A percentile compares a stretch with the other conserved stretches of the same genome.
phyloP scores from a whole-genome alignment of 1,140 invertebrate genomes.

The Chelonus insularis region DNA sequence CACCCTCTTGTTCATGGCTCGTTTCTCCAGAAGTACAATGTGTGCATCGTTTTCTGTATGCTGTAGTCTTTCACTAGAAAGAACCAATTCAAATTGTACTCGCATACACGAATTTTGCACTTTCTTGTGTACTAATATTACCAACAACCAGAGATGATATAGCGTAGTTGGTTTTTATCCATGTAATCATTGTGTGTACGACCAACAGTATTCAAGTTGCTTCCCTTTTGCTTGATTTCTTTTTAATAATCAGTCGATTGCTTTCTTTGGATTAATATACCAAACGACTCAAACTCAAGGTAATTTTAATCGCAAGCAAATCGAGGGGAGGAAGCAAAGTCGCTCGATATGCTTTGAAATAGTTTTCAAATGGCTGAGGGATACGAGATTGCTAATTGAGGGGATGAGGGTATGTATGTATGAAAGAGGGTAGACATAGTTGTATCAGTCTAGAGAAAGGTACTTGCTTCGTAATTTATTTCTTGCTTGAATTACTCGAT shows the following conservation, averaged over 20 bases:
- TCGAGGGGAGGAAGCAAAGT: constrained; percentile 1
- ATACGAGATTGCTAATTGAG: neutral
- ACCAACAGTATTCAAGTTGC: too few species aligned
- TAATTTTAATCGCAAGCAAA: constrained; percentile 7
- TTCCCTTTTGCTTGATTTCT: neutral
- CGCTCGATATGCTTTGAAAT: constrained; percentile 11
- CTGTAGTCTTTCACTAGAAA: neutral
- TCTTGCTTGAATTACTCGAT: constrained; percentile 42
- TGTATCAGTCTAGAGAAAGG: constrained; percentile 29
- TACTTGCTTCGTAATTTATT: constrained; percentile 48
- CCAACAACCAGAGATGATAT: too few species aligned
- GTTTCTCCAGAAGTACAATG: constrained; percentile 17
- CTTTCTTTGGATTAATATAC: neutral
- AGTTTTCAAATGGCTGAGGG: constrained; percentile 4
- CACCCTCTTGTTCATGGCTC: constrained; percentile 5
- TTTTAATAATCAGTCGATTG: neutral
- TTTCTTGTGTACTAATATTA: constrained; percentile 17
- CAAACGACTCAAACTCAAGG: neutral
- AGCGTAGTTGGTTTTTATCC: constrained; percentile 1
- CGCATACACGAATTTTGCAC: constrained; percentile 15
- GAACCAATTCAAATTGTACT: constrained; percentile 17
- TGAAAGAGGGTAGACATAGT: constrained; percentile 43
- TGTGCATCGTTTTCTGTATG: constrained; percentile 2
- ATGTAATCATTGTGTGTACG: neutral
- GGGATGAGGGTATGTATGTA: constrained; percentile 1